Percentiles rank a stretch among this genome's conserved stretches.
phyloP scores from a whole-genome alignment of 2,888 invertebrate genomes.

The Polydrusus pterygomalis region DNA sequence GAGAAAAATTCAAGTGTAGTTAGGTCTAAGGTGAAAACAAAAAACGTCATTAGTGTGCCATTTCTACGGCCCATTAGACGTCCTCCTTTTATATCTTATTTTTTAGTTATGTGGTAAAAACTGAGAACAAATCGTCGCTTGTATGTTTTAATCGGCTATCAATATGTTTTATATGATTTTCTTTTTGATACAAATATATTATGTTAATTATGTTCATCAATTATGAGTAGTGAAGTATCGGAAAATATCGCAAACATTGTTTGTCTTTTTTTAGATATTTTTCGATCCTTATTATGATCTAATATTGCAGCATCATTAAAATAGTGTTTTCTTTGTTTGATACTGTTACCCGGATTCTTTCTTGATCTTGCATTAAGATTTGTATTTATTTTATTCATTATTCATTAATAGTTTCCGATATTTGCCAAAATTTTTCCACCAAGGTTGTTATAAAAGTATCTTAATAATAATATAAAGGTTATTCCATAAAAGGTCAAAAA shows the following conservation, averaged over 20 bases:
- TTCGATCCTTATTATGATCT: background rate
- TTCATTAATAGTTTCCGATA: constrained; percentile 16
- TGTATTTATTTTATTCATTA: constrained; percentile 22
- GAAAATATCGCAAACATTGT: background rate
- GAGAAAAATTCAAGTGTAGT: no score
- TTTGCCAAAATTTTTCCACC: constrained; percentile 21
- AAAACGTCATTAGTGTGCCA: no score
- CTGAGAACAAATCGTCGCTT: no score
- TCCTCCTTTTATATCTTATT: no score
- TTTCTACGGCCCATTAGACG: no score
- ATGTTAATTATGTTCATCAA: no score
- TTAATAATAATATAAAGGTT: constrained; percentile 41
- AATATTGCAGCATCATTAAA: background rate
- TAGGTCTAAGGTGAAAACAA: no score
- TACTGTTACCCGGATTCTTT: background rate
- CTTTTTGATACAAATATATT: no score
- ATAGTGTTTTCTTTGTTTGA: background rate
- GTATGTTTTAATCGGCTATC: no score
- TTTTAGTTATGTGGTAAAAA: no score
- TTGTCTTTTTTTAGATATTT: no score
- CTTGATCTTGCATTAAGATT: background rate
- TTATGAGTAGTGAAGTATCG: background rate
- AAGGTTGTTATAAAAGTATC: constrained; percentile 18
- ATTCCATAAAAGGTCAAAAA: constrained; percentile 9
- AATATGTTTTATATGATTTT: no score